A percentile compares a stretch with the other conserved stretches of the same genome.
Conservation (phyloP, 2,888 invertebrate genomes). For the Pseudococcus viburni region DNA sequence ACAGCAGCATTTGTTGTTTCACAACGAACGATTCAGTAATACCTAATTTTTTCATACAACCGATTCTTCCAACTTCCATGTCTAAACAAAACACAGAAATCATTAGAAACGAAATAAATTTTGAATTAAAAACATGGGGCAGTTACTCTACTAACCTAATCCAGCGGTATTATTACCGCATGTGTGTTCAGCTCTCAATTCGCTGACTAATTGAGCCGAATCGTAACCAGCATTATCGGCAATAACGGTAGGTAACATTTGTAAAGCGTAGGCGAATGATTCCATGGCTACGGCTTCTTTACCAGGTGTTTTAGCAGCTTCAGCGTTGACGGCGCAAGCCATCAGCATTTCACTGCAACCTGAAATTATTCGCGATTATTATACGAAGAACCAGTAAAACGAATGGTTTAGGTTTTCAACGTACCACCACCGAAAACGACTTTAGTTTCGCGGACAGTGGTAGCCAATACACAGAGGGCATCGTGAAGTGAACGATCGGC, state of each 20-base stretch:
- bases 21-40: slow-evolving; percentile 98
- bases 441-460: slow-evolving; percentile 66
- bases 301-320: slow-evolving; percentile 90
- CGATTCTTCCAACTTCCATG: slow-evolving; percentile 89
- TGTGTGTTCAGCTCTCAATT: slow-evolving; percentile 91
- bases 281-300: slow-evolving; percentile 99
- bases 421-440: slow-evolving; percentile 66
- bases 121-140: neutral
- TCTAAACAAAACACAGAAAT: slow-evolving; percentile 74
- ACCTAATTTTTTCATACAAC: slow-evolving; percentile 91
- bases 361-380: slow-evolving; percentile 67
- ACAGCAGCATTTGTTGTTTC: slow-evolving; percentile 93
- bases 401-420: neutral
- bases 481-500: slow-evolving; percentile 98
- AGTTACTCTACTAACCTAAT: slow-evolving; percentile 76
- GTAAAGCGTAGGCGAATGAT: slow-evolving; percentile 91
- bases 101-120: neutral
- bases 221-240: slow-evolving; percentile 99
- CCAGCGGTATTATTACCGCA: slow-evolving; percentile 84
- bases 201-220: slow-evolving; percentile 93
- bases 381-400: neutral
- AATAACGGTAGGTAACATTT: slow-evolving; percentile 93
- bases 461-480: slow-evolving; percentile 93
- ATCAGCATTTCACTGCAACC: slow-evolving; percentile 96
- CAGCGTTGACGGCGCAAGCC: slow-evolving; percentile 90